phyloP scores from a whole-genome alignment of 2,113 vertebrate species.

The Pelmatolapia mariae region DNA sequence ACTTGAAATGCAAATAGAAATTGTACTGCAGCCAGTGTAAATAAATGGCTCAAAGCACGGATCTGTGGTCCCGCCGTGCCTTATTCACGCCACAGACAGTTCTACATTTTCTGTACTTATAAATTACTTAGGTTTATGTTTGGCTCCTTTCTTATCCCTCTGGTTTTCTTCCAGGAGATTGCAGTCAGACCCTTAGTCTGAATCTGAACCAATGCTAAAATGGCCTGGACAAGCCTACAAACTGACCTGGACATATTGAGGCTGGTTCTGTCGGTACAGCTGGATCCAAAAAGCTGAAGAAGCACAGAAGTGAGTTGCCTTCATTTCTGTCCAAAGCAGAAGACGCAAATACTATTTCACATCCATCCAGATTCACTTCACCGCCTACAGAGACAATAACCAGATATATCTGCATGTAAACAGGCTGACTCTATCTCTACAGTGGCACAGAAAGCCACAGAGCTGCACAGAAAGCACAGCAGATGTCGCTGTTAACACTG shows the following conservation, averaged over 20 bases:
- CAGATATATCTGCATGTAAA: not conserved
- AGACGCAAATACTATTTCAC: not conserved
- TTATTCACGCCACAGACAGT: too few relatives aligned
- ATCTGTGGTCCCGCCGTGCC: too few relatives aligned
- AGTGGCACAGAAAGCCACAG: not conserved
- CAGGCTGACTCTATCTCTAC: not conserved
- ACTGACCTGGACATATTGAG: not conserved
- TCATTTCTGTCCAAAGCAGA: not conserved
- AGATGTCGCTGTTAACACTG: not conserved
- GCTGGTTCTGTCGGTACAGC: not conserved
- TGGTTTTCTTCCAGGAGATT: not conserved
- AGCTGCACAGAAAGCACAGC: not conserved
- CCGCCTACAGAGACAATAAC: not conserved
- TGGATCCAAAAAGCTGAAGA: not conserved
- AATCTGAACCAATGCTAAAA: not conserved
- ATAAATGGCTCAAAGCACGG: too few relatives aligned
- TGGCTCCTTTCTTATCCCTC: not conserved
- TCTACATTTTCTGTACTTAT: not conserved
- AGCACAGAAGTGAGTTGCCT: not conserved
- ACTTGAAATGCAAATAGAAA: too few relatives aligned
- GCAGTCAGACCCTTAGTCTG: not conserved
- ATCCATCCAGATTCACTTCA: not conserved
- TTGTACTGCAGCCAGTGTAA: too few relatives aligned
- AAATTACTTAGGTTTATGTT: not conserved
- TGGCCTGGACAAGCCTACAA: not conserved